Evolutionary conservation across 2,797 vertebrate species (phyloP).

Genomic region (Salarias fasciatus): DNA sequence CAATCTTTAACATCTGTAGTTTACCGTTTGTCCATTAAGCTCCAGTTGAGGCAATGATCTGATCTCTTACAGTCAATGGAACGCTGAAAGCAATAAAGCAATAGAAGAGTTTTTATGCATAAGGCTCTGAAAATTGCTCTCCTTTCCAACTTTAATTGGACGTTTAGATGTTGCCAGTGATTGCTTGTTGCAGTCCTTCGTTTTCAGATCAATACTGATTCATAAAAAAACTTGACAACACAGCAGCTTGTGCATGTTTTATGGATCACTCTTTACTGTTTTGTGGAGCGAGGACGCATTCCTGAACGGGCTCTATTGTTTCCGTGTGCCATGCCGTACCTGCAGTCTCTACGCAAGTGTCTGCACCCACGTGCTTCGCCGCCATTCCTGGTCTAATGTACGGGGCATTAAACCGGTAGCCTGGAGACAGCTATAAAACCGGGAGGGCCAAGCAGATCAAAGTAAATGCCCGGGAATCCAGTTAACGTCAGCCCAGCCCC

Average conservation of each 20-base stretch:
- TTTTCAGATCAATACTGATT: slow-evolving; percentile 28
- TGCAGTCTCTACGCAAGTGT: slow-evolving; percentile 20
- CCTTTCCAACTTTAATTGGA: too few relatives aligned
- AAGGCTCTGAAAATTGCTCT: too few relatives aligned
- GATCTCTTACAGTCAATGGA: too few relatives aligned
- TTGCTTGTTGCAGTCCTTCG: slow-evolving; percentile 14
- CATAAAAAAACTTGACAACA: slow-evolving; percentile 6
- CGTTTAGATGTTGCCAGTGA: slow-evolving; percentile 25
- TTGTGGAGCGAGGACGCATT: slow-evolving; percentile 22
- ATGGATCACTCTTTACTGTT: slow-evolving; percentile 6
- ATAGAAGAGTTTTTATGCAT: too few relatives aligned
- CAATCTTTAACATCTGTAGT: too few relatives aligned
- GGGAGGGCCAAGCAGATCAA: slow-evolving; percentile 92
- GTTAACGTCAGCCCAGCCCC: slow-evolving; percentile 86
- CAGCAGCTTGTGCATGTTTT: slow-evolving; percentile 15
- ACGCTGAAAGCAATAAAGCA: too few relatives aligned
- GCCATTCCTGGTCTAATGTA: slow-evolving; percentile 52
- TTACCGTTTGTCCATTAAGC: too few relatives aligned
- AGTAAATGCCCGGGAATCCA: slow-evolving; percentile 94
- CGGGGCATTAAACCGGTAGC: slow-evolving; percentile 92
- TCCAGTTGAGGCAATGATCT: too few relatives aligned
- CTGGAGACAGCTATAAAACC: slow-evolving; percentile 96
- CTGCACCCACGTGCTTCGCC: neutral
- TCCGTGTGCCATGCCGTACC: slow-evolving; percentile 32
- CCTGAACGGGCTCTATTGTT: slow-evolving; percentile 37